phyloP scores from a whole-genome alignment of 1,140 invertebrate species.

The Eubasilissa regina region DNA sequence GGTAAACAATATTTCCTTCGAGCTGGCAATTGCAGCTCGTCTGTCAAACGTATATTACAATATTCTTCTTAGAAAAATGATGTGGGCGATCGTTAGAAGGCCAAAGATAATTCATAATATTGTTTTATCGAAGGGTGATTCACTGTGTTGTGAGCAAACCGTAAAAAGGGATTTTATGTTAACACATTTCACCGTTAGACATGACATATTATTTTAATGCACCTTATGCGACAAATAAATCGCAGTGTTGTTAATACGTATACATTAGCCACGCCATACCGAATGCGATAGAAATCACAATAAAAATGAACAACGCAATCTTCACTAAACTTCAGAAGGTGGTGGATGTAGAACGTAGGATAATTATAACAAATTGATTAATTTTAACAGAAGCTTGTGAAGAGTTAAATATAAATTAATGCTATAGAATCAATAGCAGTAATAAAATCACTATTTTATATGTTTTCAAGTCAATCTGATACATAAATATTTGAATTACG shows the following conservation, averaged over 20 bases:
- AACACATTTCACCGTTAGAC: conserved; percentile 25
- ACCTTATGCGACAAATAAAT: conserved; percentile 1
- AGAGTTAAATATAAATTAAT: background rate
- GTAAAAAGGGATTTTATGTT: conserved; percentile 9
- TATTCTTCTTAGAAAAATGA: background rate
- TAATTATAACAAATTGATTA: conserved; percentile 25
- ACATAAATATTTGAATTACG: background rate
- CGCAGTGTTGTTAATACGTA: conserved; percentile 12
- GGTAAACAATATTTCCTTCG: no score
- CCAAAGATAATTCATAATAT: conserved; percentile 4
- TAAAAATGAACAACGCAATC: background rate
- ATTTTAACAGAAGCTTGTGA: background rate
- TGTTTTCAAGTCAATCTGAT: background rate
- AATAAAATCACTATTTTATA: background rate
- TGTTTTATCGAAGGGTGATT: no score
- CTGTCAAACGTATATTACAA: no score
- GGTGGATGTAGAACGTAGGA: background rate
- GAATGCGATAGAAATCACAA: background rate
- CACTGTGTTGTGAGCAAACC: background rate
- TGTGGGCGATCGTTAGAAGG: conserved; percentile 18
- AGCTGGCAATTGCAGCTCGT: no score
- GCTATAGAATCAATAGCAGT: background rate
- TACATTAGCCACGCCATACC: background rate
- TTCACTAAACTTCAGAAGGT: background rate
- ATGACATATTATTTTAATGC: conserved; percentile 7